phyloP scores from a whole-genome alignment of 2,113 vertebrate genomes.

The Carollia perspicillata region DNA sequence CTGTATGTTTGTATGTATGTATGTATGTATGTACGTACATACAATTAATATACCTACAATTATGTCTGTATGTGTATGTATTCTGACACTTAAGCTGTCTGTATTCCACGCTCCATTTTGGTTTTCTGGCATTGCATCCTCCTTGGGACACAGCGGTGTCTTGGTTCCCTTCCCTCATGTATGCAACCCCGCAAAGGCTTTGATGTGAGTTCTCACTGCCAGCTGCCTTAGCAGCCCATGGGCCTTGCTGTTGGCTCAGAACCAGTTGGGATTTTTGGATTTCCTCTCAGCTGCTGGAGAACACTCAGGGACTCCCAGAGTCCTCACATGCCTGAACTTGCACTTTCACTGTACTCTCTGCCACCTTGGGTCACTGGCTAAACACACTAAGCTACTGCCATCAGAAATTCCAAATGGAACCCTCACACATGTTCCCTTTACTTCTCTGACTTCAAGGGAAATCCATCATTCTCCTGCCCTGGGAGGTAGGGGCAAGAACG shows the following conservation, averaged over 20 bases:
- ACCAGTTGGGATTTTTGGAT: neutral
- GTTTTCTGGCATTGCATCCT: neutral
- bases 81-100: neutral
- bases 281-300: neutral
- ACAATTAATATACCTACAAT: neutral
- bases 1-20: neutral
- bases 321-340: neutral
- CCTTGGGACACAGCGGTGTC: neutral
- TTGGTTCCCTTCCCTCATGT: neutral
- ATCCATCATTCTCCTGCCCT: neutral
- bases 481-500: neutral
- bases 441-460: neutral
- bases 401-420: neutral
- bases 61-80: neutral
- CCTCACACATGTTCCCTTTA: neutral
- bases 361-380: neutral
- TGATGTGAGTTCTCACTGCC: neutral
- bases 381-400: neutral
- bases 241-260: neutral
- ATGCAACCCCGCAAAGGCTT: neutral
- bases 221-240: neutral
- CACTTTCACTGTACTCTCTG: neutral
- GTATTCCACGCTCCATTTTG: neutral
- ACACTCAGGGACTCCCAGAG: neutral
- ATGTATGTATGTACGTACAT: neutral